These are phyloP conservation scores for Lytechinus variegatus DNA, from an alignment of 35 echinoderm and acorn worm species.

Conservation along the genomic window DNA sequence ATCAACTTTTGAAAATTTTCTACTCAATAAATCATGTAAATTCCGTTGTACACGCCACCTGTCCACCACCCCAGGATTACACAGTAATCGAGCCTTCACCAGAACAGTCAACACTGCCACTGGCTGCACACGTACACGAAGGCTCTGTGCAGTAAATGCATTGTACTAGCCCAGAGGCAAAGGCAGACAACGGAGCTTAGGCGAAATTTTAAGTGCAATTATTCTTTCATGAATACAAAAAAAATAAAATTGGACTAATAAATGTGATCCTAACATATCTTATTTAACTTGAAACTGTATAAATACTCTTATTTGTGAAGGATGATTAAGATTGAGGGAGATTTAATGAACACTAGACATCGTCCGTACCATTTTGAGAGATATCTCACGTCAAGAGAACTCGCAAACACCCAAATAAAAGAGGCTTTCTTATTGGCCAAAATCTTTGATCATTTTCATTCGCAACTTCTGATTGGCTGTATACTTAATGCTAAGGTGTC, in stretches of 20 bases:
- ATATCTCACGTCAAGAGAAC: constrained; percentile 11
- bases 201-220: too few relatives aligned
- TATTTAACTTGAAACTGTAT: background rate
- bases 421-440: background rate
- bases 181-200: too few relatives aligned
- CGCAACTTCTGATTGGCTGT: background rate
- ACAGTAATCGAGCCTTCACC: too few relatives aligned
- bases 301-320: background rate
- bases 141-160: too few relatives aligned
- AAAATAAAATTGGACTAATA: background rate
- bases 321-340: background rate
- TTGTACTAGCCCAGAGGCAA: too few relatives aligned
- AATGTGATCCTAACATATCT: background rate
- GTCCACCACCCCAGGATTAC: too few relatives aligned
- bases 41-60: too few relatives aligned
- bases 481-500: background rate
- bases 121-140: too few relatives aligned
- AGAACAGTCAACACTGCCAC: too few relatives aligned
- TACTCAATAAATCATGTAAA: too few relatives aligned
- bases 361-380: background rate
- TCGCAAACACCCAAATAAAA: background rate
- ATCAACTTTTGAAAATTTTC: too few relatives aligned
- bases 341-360: background rate
- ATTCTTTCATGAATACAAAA: too few relatives aligned
- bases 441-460: background rate